Evolutionary conservation across 2,113 vertebrate species (phyloP).

Genomic region (Cavia aperea): DNA sequence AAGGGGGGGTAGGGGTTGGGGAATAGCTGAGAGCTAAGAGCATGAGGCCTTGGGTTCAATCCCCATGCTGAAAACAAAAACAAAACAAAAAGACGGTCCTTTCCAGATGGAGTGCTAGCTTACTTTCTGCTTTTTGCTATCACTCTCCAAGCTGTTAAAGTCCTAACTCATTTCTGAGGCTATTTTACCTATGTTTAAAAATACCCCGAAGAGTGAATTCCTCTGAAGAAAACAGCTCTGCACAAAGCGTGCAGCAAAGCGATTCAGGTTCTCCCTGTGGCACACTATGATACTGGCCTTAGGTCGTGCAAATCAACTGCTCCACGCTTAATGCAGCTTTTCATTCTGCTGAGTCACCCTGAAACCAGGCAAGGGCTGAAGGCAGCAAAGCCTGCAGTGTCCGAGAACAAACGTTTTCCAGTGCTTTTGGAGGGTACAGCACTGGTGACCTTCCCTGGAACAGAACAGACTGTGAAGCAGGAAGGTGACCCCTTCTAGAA

Average conservation of each 20-base stretch:
- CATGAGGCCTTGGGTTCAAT: neutral
- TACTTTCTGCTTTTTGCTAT: neutral
- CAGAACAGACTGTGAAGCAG: neutral
- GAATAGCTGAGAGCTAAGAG: neutral
- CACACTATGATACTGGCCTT: neutral
- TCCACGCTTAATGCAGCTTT: conserved; percentile 31
- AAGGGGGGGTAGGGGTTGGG: neutral
- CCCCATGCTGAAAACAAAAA: neutral
- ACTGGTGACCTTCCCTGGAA: neutral
- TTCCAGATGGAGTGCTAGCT: neutral
- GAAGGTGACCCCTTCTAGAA: neutral
- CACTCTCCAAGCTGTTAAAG: neutral
- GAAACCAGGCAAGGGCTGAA: neutral
- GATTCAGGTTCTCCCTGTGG: neutral
- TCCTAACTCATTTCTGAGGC: neutral
- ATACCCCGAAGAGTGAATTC: neutral
- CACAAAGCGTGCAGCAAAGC: neutral
- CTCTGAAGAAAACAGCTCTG: conserved; percentile 17
- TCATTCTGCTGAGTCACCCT: conserved; percentile 58
- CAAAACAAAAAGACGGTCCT: neutral
- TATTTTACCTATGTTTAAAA: neutral
- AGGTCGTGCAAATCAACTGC: neutral
- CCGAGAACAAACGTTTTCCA: conserved; percentile 16
- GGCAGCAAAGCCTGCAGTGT: neutral
- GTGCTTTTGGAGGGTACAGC: neutral